Evolutionary conservation across 2,888 invertebrate genomes (phyloP), one percentile per base, ranked within the genome.

Genomic region (Leucoptera coffeella): DNA sequence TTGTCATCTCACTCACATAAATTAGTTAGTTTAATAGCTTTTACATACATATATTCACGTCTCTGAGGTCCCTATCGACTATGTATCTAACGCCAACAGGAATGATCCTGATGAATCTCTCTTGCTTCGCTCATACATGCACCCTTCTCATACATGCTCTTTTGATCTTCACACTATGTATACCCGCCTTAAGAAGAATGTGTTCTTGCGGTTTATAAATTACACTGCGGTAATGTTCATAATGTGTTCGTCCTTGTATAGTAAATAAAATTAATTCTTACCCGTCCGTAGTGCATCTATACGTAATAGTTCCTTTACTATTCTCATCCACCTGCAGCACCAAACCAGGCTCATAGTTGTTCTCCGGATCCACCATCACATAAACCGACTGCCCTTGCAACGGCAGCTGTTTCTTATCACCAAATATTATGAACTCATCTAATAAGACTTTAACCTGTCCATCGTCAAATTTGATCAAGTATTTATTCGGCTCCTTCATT

Each of bases 401-500:
- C 1, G 73, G 74, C 38, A 74, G 44, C n/a, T 58, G 58, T 35
- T 55, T 64, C 40, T 42, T 47, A 38, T 71, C 65, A 2, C 74
- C 74, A 34, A 75, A 74, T 29, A 80, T 74, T 26, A 80, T 73
- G 31, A 77, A 78, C 29, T 80, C 78, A 35, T 76, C 75, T 28
- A 75, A 46, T 22, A 80, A 46, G 2, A 65, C 52, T 40, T 78
- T 78, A 11, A 53, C 65, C 23, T 75, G 74, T 0, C 78, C 78
- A 39, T 81, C 81, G 27, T 78, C 77, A 36, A 81, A 81, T 45
- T 74, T 51, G 17, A 82, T 76, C 35, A 74, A 53, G 47, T 75
- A 80, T 39, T 80, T 80, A 14, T 73, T 73, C 0, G 61, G 69
- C 26, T 76, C 71, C 0, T 73, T 67, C 25, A 74, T 74, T 35